phyloP scores from a whole-genome alignment of 2,113 vertebrate species.

The Heptranchias perlo region DNA sequence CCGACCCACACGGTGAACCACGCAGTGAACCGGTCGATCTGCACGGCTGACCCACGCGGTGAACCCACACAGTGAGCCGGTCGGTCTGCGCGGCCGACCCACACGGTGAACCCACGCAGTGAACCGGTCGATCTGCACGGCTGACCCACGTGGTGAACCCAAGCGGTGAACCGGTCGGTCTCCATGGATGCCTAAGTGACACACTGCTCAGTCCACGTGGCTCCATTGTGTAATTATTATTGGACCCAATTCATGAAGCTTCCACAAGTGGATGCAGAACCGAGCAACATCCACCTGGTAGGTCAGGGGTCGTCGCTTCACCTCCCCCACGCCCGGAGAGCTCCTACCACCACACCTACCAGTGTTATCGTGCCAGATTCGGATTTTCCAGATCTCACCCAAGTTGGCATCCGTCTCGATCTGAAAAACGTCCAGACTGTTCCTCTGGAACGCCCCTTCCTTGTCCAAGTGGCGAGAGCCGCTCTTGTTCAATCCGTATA shows the following conservation, averaged over 20 bases:
- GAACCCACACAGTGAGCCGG: neutral
- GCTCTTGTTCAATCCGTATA: constrained; percentile 64
- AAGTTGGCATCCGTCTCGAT: constrained; percentile 63
- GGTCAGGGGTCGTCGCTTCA: neutral
- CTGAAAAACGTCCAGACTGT: constrained; percentile 64
- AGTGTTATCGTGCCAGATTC: constrained; percentile 74
- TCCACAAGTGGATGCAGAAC: neutral
- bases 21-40: no score
- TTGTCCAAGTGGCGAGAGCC: constrained; percentile 63
- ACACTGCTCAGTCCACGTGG: no score
- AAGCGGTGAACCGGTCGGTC: neutral
- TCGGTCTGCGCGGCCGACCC: no score
- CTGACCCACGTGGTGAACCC: no score
- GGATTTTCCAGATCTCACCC: constrained; percentile 70
- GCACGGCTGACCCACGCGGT: no score
- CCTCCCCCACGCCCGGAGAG: neutral
- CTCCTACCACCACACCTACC: constrained; percentile 47
- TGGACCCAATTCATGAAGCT: no score
- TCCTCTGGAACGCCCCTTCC: constrained; percentile 62
- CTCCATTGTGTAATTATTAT: no score
- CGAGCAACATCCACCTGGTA: neutral
- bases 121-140: no score
- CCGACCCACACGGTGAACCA: no score
- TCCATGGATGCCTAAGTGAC: neutral
- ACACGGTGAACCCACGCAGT: no score